Base-by-base conservation (phyloP, 2,113 vertebrate genomes). In the Rostratula benghalensis region DNA sequence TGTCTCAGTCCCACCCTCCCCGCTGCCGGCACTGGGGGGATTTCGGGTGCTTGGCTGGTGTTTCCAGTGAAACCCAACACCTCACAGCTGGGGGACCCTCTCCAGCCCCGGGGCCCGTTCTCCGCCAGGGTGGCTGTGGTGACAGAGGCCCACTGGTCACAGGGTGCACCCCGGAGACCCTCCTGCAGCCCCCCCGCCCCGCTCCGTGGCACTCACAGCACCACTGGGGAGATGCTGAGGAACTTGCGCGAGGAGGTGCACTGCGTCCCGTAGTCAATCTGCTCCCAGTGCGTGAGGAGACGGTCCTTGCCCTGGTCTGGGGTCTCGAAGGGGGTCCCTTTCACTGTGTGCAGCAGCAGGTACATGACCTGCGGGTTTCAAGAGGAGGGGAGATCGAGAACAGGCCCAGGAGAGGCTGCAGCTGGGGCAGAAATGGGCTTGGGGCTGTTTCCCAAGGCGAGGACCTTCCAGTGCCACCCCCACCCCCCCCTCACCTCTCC, bases 241-340 rank as follows among this genome's bases (percentile, higher is more conserved):
- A 99, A 99, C 95, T 99, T 99, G 84, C 99, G 98, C 1, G 99
- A 99, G 4, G 99, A 98, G 3, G 99, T 99, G 97, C 99, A 99
- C 90, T 99, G 99, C 27, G 98, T 95, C 2, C 99, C 99, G 4
- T 99, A 98, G 97, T 99, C 99, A 94, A 99, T 99, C 97, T 99
- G 99, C 94, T 99, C 99, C 99, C 99, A 99, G 94, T 99, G 98
- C 17, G 99, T 99, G 68, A 99, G 98, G 37, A 99, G 98, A 11
- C 99, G 98, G 69, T 98, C 98, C 97, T 98, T 99, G 80, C 99
- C 99, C 95, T 99, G 99, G 95, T 99, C 99, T 0, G 99, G 99
- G 1, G 99, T 99, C 96, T 99, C 99, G 69, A 99, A 99, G 4
- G 99, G 99, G 39, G 99, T 99, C 3, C 99, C 99, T 96, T 99